Evolutionary conservation across 2,113 vertebrate genomes (phyloP).

Genomic region (Rhinogobius similis): DNA sequence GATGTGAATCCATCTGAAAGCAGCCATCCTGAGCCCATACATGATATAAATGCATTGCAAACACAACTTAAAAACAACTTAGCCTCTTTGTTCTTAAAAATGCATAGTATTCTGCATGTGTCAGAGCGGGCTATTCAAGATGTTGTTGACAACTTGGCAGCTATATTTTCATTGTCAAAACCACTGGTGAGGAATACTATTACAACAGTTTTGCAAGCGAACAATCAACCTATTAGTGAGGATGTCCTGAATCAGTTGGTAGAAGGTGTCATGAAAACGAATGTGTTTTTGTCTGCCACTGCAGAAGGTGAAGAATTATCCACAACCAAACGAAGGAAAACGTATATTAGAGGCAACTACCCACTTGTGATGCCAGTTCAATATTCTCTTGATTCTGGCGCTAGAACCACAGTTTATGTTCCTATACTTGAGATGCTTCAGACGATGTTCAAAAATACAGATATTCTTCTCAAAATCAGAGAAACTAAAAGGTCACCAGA

Average conservation of each 20-base stretch:
- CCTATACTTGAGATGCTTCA: slow-evolving; percentile 38
- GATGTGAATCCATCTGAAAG: neutral
- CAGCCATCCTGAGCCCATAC: neutral
- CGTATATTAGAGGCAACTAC: slow-evolving; percentile 22
- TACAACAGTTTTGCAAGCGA: slow-evolving; percentile 9
- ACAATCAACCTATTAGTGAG: slow-evolving; percentile 19
- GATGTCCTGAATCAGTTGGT: slow-evolving; percentile 30
- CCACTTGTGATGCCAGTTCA: slow-evolving; percentile 29
- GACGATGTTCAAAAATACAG: slow-evolving; percentile 36
- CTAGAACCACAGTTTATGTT: slow-evolving; percentile 31
- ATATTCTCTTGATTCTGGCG: slow-evolving; percentile 7
- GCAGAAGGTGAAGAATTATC: slow-evolving; percentile 26
- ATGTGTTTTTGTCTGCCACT: slow-evolving; percentile 34
- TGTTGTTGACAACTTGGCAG: neutral
- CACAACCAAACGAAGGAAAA: slow-evolving; percentile 31
- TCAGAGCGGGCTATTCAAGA: neutral
- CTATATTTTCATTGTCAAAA: slow-evolving; percentile 11
- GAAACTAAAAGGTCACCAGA: slow-evolving; percentile 17
- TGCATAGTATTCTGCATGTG: neutral
- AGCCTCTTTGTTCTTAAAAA: neutral
- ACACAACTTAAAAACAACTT: neutral
- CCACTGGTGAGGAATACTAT: slow-evolving; percentile 23
- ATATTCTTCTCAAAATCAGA: slow-evolving; percentile 30
- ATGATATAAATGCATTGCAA: neutral
- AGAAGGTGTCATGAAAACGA: slow-evolving; percentile 30